Evolutionary conservation across 23 tunicate genomes (phyloP), one percentile per base, ranked within the genome.

Genomic region (Styela plicata): DNA sequence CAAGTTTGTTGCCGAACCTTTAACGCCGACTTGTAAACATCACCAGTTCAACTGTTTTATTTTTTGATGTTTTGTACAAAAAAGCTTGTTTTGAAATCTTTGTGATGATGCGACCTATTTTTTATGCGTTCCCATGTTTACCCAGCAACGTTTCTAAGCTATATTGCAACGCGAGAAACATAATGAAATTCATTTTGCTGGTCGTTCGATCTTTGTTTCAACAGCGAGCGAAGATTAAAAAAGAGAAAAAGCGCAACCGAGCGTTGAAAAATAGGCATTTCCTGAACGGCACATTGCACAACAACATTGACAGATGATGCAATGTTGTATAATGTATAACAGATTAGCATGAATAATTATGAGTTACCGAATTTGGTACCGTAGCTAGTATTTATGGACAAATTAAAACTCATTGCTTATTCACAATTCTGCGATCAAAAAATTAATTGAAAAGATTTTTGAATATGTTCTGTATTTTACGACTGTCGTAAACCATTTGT

Each of bases 281-380:
- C 57, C 57, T 44, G 57, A 13, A 44, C 13, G 57, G 57, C 57
- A 24, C 31, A 27, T 66, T 66, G 70, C 70, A 27, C 31, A 24
- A 66, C 31, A 27, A 24, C 31, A 18, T 17, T 66, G 70, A 3
- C 70, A 27, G 70, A 27, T 66, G 70, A 66, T 66, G 70, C 70
- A 66, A 66, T 66, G 30, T 66, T 66, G 70, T 66, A 66, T 66
- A 66, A 66, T 27, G 10, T 18, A 66, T 24, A 27, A 24, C 70
- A 44, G 57, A 44, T 44, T 44, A 44, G 57, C 57, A 13, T 44
- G 7, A 44, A 5, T 44, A 5, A 44, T 44, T 44, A 44, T 44
- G 7, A 44, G 7, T 44, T n/a, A n/a, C 10, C 57, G 13, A 44
- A 44, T 44, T 44, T 44, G 7, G 57, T 44, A 44, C 57, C 10